A percentile compares a stretch with the other conserved stretches of the same genome.
Evolutionary conservation across 2,113 vertebrate genomes (phyloP).

Genomic region (Sciurus niger): DNA sequence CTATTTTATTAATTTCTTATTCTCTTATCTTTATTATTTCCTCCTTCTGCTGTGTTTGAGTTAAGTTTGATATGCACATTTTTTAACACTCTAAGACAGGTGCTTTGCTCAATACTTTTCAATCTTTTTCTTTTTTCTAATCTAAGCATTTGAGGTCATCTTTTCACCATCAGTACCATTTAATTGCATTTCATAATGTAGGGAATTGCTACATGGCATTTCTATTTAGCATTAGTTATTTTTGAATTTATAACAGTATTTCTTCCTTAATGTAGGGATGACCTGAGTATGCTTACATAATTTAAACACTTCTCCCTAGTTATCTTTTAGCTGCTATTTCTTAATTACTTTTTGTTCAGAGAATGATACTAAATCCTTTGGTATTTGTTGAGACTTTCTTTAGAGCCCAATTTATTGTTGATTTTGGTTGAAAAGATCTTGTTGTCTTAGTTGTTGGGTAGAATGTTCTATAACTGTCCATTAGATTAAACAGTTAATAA

Average conservation of each 20-base stretch:
- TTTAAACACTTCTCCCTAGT: not conserved
- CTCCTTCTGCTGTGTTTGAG: slow-evolving; percentile 41
- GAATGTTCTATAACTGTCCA: slow-evolving; percentile 18
- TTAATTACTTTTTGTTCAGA: slow-evolving; percentile 54
- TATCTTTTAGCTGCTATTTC: slow-evolving; percentile 36
- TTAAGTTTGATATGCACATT: slow-evolving; percentile 51
- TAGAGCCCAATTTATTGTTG: not conserved
- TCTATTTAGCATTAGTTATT: slow-evolving; percentile 1
- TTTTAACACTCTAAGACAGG: not conserved
- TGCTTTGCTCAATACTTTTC: slow-evolving; percentile 44
- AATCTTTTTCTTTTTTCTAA: not conserved
- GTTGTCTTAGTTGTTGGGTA: slow-evolving; percentile 37
- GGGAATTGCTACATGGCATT: not conserved
- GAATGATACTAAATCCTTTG: not conserved
- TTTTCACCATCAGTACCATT: not conserved
- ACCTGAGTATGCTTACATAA: slow-evolving; percentile 4
- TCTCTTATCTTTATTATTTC: slow-evolving; percentile 63
- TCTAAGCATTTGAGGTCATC: not conserved
- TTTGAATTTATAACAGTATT: slow-evolving; percentile 37
- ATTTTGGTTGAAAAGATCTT: slow-evolving; percentile 27
- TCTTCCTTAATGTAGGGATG: slow-evolving; percentile 43
- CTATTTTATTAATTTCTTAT: slow-evolving; percentile 70
- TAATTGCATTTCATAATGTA: slow-evolving; percentile 25
- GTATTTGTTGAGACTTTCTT: slow-evolving; percentile 52
- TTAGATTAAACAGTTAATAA: slow-evolving; percentile 6